Base-by-base conservation (phyloP, 1,140 invertebrate genomes). In the Nasonia giraulti region DNA sequence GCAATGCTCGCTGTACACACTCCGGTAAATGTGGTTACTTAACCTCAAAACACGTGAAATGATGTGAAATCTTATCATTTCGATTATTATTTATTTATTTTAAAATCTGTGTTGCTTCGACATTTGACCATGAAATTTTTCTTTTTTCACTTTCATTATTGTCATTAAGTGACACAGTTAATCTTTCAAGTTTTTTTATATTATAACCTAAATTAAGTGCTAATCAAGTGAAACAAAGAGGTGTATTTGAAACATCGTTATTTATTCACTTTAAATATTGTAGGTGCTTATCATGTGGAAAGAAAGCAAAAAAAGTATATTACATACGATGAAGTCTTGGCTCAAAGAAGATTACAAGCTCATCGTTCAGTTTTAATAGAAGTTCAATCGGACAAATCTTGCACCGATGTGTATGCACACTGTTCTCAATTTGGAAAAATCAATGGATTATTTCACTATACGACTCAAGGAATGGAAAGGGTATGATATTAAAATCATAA, bases 341-440 rank as follows among this genome's bases (percentile, higher is more conserved):
- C 82, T 66, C 12, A 82, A 23, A 85, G 95, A 87, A 93, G 93
- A 90, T 86, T 89, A 27, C 93, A 96, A 92, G 95, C 96, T 10
- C 90, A 91, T 69, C 90, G 94, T 82, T 96, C 95, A 90, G 89
- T 95, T 44, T 89, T 96, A 17, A 92, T 95, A 31, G 94, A 95
- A 93, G 95, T 96, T 23, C 94, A 95, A 87, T 95, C 95, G 0
- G 91, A 94, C 62, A 93, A 94, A 62, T 95, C 95, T 8, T 94
- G 94, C 86, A 88, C 89, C 75, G 94, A 96, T 91, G 91, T 96
- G 47, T 93, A 95, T 89, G 91, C 92, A 2, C 96, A 96, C 90
- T 96, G 96, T 90, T 92, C 91, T 68, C 90, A 92, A 86, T 95
- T 95, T 92, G 95, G 95, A 20, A 89, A 87, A 7, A 92, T 96